These are phyloP conservation scores for Hippocampus barbouri DNA, from an alignment of 2,113 vertebrate species.

Conservation along the genomic window DNA sequence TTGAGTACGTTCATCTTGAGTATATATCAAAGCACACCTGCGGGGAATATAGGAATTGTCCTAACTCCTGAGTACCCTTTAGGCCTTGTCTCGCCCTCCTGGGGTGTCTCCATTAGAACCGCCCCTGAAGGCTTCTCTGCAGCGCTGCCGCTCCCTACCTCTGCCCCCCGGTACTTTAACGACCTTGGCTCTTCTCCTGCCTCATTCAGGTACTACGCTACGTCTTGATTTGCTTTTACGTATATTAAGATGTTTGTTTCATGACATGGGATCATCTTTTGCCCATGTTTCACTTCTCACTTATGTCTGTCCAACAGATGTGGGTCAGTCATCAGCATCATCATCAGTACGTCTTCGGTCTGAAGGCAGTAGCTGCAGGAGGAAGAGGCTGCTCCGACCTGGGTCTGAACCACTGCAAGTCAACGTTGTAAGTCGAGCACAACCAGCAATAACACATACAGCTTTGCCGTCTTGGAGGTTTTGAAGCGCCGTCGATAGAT, in stretches of 20 bases:
- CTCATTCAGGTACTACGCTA: slow-evolving; percentile 65
- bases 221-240: background rate
- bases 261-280: slow-evolving; percentile 3
- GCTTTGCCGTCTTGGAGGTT: background rate
- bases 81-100: slow-evolving; percentile 74
- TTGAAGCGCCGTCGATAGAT: background rate
- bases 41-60: slow-evolving; percentile 34
- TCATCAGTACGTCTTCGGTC: slow-evolving; percentile 65
- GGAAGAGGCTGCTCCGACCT: slow-evolving; percentile 78
- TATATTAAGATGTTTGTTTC: background rate
- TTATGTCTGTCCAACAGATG: slow-evolving; percentile 9
- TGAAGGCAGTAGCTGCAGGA: slow-evolving; percentile 63
- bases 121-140: slow-evolving; percentile 76
- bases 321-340: slow-evolving; percentile 60
- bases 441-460: slow-evolving; percentile 6
- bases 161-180: slow-evolving; percentile 77
- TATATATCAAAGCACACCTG: slow-evolving; percentile 13
- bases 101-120: slow-evolving; percentile 73
- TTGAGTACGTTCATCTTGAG: slow-evolving; percentile 26
- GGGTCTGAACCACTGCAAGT: slow-evolving; percentile 82
- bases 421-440: slow-evolving; percentile 75
- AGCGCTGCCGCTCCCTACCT: slow-evolving; percentile 80
- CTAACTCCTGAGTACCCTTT: slow-evolving; percentile 65
- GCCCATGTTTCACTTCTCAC: background rate
- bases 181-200: slow-evolving; percentile 71